Evolutionary conservation across 1,140 invertebrate genomes (phyloP).

Genomic region (Calliopsis andreniformis): DNA sequence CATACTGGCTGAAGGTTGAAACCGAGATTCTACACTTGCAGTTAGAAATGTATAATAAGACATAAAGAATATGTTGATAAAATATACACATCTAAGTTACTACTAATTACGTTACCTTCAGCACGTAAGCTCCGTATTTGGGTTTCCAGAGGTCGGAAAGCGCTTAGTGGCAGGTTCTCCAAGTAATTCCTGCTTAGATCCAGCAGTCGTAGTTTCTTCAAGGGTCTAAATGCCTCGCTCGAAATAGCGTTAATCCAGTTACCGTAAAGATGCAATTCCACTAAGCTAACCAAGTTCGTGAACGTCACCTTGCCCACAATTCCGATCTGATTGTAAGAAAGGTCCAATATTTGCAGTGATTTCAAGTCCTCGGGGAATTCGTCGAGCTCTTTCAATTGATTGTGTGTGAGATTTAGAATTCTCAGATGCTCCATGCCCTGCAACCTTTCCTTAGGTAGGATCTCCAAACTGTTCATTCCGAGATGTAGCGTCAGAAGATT

Average conservation of each 20-base stretch:
- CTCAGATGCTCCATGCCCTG: conserved; percentile 88
- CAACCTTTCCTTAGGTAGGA: conserved; percentile 91
- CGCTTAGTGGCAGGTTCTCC: conserved; percentile 89
- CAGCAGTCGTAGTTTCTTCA: conserved; percentile 89
- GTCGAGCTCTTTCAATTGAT: conserved; percentile 90
- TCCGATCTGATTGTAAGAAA: conserved; percentile 92
- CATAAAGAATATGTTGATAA: too few species aligned
- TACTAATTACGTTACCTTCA: conserved; percentile 84
- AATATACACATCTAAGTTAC: not conserved
- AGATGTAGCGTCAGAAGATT: conserved; percentile 91
- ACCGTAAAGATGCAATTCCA: conserved; percentile 89
- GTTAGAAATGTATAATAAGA: too few species aligned
- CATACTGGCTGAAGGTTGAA: too few species aligned
- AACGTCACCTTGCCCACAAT: conserved; percentile 89
- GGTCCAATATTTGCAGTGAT: conserved; percentile 89
- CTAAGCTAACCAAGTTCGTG: conserved; percentile 87
- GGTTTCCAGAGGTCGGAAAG: conserved; percentile 89
- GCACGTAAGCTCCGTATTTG: conserved; percentile 89
- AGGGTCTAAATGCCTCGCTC: conserved; percentile 88
- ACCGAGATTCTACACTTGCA: too few species aligned
- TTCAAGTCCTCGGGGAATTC: conserved; percentile 91
- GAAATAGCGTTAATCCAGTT: conserved; percentile 92
- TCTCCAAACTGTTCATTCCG: conserved; percentile 91
- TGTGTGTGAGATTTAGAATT: conserved; percentile 91
- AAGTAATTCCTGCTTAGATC: conserved; percentile 93